Conservation (phyloP, 2,888 invertebrate species). For the Eustalomyia histrio region DNA sequence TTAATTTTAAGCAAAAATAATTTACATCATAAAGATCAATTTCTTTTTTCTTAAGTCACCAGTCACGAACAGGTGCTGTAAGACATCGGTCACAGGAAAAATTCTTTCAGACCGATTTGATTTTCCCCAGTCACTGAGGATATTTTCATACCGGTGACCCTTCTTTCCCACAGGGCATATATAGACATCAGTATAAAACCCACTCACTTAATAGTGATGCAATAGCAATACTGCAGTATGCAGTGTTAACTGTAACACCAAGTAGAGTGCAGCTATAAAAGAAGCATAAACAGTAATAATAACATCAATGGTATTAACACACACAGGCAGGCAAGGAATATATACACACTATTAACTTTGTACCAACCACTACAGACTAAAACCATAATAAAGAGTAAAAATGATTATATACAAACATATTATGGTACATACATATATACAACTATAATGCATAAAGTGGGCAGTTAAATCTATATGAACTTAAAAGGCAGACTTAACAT, state of each 20-base stretch:
- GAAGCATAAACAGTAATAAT: slow-evolving; percentile 1
- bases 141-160: too few relatives aligned
- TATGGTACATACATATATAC: too few relatives aligned
- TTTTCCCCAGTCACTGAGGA: too few relatives aligned
- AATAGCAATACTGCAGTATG: neutral
- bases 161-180: too few relatives aligned
- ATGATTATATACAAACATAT: neutral
- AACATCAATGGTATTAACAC: neutral
- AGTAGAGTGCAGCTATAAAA: neutral
- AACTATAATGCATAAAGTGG: neutral
- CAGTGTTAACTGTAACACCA: neutral
- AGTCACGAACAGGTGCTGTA: too few relatives aligned
- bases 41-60: too few relatives aligned
- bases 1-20: too few relatives aligned
- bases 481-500: too few relatives aligned
- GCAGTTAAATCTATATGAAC: neutral
- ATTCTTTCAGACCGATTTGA: too few relatives aligned
- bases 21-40: too few relatives aligned
- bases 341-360: neutral
- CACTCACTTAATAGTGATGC: neutral
- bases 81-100: too few relatives aligned
- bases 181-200: neutral
- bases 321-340: neutral
- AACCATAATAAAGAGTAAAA: neutral
- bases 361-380: neutral